A percentile compares a stretch with the other conserved stretches of the same genome.
Conservation (phyloP, 2,888 invertebrate genomes). For the Neria commutata region DNA sequence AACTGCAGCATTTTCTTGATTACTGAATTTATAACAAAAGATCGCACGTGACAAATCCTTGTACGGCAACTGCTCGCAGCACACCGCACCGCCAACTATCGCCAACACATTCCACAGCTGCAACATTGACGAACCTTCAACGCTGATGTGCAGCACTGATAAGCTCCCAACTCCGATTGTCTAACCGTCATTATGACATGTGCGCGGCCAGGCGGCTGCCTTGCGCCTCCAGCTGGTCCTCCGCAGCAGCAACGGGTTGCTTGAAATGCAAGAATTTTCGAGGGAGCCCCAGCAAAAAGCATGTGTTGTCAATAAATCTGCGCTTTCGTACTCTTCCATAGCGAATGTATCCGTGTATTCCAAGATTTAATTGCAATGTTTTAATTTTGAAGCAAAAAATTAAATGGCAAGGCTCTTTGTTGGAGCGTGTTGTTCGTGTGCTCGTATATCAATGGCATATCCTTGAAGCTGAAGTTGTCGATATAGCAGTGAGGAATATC, state of each 20-base stretch:
- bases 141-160: conserved; percentile 9
- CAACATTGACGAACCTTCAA: conserved; percentile 18
- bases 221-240: conserved; percentile 15
- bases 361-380: conserved; percentile 46
- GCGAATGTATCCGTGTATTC: no score
- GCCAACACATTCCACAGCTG: conserved; percentile 21
- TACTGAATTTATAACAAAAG: conserved; percentile 61
- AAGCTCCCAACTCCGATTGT: conserved; percentile 29
- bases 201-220: not conserved
- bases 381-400: no score
- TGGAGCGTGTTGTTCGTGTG: not conserved
- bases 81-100: not conserved
- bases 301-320: conserved; percentile 25
- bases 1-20: conserved; percentile 48
- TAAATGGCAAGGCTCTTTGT: not conserved
- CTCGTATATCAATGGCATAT: not conserved
- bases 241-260: conserved; percentile 1
- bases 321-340: not conserved
- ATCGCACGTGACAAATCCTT: conserved; percentile 62
- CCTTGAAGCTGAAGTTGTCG: no score
- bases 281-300: conserved; percentile 14
- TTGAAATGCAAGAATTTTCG: conserved; percentile 24
- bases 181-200: conserved; percentile 52
- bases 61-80: conserved; percentile 48
- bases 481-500: no score